Evolutionary conservation across 2,113 vertebrate genomes (phyloP).

Genomic region (Corapipo altera): DNA sequence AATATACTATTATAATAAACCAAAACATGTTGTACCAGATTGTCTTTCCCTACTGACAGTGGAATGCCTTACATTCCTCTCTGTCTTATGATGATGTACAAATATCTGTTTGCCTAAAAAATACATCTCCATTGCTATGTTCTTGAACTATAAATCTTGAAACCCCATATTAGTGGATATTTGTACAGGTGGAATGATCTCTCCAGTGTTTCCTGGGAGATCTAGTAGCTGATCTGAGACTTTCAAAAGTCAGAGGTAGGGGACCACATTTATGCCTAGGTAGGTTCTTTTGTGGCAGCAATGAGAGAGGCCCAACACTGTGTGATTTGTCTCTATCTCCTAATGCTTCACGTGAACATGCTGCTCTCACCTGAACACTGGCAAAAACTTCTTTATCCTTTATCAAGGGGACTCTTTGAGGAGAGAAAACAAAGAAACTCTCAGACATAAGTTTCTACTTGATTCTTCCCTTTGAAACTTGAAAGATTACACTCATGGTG

Average conservation of each 20-base stretch:
- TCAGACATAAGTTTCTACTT: background rate
- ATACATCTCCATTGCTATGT: background rate
- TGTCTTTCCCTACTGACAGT: background rate
- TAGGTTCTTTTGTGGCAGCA: background rate
- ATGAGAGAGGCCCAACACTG: accelerated
- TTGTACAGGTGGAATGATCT: background rate
- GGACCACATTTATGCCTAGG: background rate
- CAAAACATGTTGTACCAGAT: background rate
- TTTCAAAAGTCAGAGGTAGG: background rate
- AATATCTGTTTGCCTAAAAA: background rate
- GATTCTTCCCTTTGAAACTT: background rate
- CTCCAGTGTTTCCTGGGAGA: background rate
- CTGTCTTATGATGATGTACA: background rate
- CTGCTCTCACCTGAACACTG: background rate
- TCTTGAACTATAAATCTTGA: background rate
- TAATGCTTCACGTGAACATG: background rate
- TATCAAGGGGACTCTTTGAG: background rate
- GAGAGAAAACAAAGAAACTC: background rate
- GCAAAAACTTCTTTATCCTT: background rate
- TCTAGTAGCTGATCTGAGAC: background rate
- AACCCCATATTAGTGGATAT: background rate
- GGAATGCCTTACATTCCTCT: background rate
- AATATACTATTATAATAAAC: conserved; percentile 17
- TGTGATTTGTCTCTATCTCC: background rate
- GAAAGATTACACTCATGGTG: background rate